phyloP scores from a whole-genome alignment of 2,797 vertebrate genomes.

The Tadarida brasiliensis region DNA sequence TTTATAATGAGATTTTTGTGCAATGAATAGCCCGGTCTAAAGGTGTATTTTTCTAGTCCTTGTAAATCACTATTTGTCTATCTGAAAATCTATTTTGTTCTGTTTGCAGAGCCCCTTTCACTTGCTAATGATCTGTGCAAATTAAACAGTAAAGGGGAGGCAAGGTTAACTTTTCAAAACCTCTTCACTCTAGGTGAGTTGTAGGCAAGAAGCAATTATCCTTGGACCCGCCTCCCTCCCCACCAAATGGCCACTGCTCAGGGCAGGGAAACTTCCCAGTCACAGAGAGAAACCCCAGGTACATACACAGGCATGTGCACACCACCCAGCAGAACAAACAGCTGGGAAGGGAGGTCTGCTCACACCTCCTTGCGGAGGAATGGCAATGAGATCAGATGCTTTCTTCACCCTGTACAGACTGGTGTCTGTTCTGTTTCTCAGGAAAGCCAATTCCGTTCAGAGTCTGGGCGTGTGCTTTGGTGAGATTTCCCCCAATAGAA shows the following conservation, averaged over 20 bases:
- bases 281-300: neutral
- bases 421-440: neutral
- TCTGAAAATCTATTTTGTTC: slow-evolving; percentile 71
- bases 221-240: neutral
- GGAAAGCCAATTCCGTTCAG: neutral
- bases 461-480: neutral
- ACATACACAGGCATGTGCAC: rapidly evolving
- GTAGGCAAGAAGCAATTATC: slow-evolving; percentile 46
- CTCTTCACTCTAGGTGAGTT: slow-evolving; percentile 18
- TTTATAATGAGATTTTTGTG: slow-evolving; percentile 68
- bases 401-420: neutral
- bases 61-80: slow-evolving; percentile 70
- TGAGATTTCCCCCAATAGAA: neutral
- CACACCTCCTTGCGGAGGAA: neutral
- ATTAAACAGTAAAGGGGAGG: slow-evolving; percentile 72
- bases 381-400: neutral
- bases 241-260: neutral
- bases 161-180: slow-evolving; percentile 64
- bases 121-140: slow-evolving; percentile 79
- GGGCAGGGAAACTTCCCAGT: neutral
- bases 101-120: slow-evolving; percentile 72
- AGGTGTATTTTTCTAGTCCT: slow-evolving; percentile 24
- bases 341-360: neutral
- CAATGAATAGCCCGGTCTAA: slow-evolving; percentile 17
- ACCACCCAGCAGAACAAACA: neutral